Percentiles rank a stretch among this genome's conserved stretches.
phyloP scores from a whole-genome alignment of 2,113 vertebrate genomes.

The Rhagologus leucostigma region DNA sequence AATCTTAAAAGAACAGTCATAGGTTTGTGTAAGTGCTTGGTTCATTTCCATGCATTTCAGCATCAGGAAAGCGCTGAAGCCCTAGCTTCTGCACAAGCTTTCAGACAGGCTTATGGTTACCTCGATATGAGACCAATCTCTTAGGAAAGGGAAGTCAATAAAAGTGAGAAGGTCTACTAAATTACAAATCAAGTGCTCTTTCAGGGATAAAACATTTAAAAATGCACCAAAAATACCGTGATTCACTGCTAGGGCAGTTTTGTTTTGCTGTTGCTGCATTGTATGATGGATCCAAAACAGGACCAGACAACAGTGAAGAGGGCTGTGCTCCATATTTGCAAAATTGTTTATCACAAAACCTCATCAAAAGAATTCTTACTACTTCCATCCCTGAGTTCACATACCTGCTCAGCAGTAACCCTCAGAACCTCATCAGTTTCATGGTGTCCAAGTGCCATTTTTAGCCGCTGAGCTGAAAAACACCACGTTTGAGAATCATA shows the following conservation, averaged over 20 bases:
- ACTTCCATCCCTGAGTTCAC: not conserved
- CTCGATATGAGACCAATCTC: not conserved
- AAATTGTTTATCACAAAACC: not conserved
- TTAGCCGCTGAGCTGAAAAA: constrained; percentile 70
- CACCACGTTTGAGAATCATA: not conserved
- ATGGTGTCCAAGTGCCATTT: constrained; percentile 47
- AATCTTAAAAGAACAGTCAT: not conserved
- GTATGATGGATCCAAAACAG: not conserved
- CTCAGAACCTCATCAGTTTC: constrained; percentile 46
- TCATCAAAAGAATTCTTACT: not conserved
- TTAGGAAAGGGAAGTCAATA: not conserved
- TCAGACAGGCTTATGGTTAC: not conserved
- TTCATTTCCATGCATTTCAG: not conserved
- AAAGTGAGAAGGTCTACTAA: not conserved
- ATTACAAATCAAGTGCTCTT: not conserved
- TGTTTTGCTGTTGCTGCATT: not conserved
- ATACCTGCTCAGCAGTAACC: constrained; percentile 71
- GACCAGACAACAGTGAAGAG: accelerated
- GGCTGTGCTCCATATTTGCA: not conserved
- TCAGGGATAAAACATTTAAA: not conserved
- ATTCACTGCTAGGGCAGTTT: not conserved
- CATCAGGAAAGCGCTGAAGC: not conserved
- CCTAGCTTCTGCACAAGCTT: not conserved
- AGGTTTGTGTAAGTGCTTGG: not conserved
- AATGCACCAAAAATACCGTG: not conserved